A percentile compares a stretch with the other conserved stretches of the same genome.
Conservation (phyloP, 2,797 vertebrate genomes). For the Adelosebastes latens region DNA sequence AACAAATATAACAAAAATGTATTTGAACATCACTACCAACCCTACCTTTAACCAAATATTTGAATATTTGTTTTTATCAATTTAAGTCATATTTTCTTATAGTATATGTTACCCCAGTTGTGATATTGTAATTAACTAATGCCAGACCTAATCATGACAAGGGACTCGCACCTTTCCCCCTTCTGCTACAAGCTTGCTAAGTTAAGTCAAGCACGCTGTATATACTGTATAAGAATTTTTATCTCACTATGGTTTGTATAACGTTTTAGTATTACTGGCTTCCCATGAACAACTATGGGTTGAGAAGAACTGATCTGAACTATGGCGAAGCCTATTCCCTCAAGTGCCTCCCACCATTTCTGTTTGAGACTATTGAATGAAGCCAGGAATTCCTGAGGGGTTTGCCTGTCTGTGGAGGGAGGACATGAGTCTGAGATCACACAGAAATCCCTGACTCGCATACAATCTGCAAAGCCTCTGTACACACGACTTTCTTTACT, state of each 20-base stretch:
- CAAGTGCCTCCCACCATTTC: slow-evolving; percentile 14
- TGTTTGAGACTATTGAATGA: slow-evolving; percentile 34
- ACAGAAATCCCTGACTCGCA: slow-evolving; percentile 33
- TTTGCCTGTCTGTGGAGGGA: slow-evolving; percentile 27
- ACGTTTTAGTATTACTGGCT: not conserved
- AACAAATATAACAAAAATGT: no score
- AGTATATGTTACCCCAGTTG: no score
- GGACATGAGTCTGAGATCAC: slow-evolving; percentile 40
- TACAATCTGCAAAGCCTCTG: slow-evolving; percentile 9
- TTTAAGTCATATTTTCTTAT: no score
- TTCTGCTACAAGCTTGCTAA: not conserved
- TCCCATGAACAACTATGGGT: not conserved
- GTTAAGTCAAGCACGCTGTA: no score
- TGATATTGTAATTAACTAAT: no score
- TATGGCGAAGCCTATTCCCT: slow-evolving; percentile 6
- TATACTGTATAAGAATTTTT: no score
- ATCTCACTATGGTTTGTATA: not conserved
- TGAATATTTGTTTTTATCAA: no score
- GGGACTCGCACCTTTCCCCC: not conserved
- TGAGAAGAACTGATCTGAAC: slow-evolving; percentile 16
- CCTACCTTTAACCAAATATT: no score
- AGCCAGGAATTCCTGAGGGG: slow-evolving; percentile 34
- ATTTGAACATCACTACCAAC: no score
- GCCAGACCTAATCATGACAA: not conserved
- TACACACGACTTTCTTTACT: slow-evolving; percentile 10